phyloP scores from a whole-genome alignment of 2,113 vertebrate genomes.

The Tor tambroides region DNA sequence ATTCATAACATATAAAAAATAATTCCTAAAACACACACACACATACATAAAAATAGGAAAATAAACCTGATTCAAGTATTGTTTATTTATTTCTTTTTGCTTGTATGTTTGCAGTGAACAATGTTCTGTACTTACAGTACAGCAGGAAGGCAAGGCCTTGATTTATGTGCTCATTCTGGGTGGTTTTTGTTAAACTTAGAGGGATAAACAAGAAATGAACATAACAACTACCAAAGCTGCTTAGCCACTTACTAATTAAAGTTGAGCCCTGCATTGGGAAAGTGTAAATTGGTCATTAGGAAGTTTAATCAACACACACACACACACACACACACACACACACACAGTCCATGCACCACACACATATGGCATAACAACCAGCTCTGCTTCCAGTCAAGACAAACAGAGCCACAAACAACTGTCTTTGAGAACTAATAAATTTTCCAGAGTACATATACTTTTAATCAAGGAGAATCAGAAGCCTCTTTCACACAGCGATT shows the following conservation, averaged over 20 bases:
- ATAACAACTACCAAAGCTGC: constrained; percentile 57
- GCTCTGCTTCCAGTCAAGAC: constrained; percentile 27
- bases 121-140: background rate
- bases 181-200: constrained; percentile 46
- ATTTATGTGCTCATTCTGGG: constrained; percentile 57
- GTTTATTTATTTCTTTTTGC: background rate
- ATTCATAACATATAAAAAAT: too few species aligned
- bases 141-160: constrained; percentile 16
- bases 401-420: constrained; percentile 42
- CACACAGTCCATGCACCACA: constrained; percentile 24
- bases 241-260: constrained; percentile 55
- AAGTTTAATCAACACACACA: constrained; percentile 44
- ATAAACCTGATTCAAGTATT: too few species aligned
- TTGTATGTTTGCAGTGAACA: background rate
- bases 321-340: constrained; percentile 4
- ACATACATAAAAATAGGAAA: too few species aligned
- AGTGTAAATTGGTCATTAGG: constrained; percentile 51
- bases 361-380: constrained; percentile 16
- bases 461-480: constrained; percentile 30
- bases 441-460: background rate
- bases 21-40: too few species aligned
- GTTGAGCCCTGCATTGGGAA: constrained; percentile 39
- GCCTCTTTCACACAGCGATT: too few species aligned
- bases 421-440: constrained; percentile 39
- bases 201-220: constrained; percentile 48